A percentile compares a stretch with the other conserved stretches of the same genome.
Conservation (phyloP, 2,888 invertebrate genomes). For the Lithophane leautieri region DNA sequence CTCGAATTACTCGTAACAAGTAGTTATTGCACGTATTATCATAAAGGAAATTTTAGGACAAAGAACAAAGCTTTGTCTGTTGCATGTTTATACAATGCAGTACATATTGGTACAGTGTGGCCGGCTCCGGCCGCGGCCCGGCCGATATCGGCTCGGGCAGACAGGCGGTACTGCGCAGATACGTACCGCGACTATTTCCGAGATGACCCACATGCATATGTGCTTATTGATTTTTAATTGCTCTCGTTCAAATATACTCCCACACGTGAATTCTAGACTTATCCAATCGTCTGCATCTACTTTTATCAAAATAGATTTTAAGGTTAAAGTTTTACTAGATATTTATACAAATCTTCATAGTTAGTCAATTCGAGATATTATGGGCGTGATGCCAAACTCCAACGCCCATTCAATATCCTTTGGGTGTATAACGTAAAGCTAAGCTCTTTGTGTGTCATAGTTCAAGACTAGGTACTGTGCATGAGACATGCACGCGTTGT, state of each 20-base stretch:
- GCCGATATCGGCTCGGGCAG: slow-evolving; percentile 55
- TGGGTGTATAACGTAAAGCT: slow-evolving; percentile 57
- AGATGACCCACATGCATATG: slow-evolving; percentile 65
- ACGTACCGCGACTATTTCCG: slow-evolving; percentile 60
- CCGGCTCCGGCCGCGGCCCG: slow-evolving; percentile 36
- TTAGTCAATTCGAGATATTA: slow-evolving; percentile 27
- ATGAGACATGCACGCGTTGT: slow-evolving; percentile 65
- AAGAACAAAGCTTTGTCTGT: slow-evolving; percentile 27
- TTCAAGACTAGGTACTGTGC: slow-evolving; percentile 48
- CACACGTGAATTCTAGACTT: slow-evolving; percentile 20
- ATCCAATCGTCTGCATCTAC: slow-evolving; percentile 9
- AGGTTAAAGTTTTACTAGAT: slow-evolving; percentile 19
- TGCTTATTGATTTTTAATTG: slow-evolving; percentile 67
- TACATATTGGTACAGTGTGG: slow-evolving; percentile 30
- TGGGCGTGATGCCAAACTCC: slow-evolving; percentile 57
- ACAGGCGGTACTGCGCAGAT: slow-evolving; percentile 63
- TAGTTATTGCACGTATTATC: not conserved
- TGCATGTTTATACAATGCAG: slow-evolving; percentile 35
- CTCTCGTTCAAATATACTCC: slow-evolving; percentile 48
- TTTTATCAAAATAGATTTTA: slow-evolving; percentile 20
- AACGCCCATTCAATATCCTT: slow-evolving; percentile 56
- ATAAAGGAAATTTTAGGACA: slow-evolving; percentile 20
- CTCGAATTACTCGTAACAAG: not conserved
- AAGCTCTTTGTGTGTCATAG: slow-evolving; percentile 66
- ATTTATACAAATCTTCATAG: slow-evolving; percentile 48